Conservation (phyloP, 2,888 invertebrate species). For the Disparrhopalites patrizii region DNA sequence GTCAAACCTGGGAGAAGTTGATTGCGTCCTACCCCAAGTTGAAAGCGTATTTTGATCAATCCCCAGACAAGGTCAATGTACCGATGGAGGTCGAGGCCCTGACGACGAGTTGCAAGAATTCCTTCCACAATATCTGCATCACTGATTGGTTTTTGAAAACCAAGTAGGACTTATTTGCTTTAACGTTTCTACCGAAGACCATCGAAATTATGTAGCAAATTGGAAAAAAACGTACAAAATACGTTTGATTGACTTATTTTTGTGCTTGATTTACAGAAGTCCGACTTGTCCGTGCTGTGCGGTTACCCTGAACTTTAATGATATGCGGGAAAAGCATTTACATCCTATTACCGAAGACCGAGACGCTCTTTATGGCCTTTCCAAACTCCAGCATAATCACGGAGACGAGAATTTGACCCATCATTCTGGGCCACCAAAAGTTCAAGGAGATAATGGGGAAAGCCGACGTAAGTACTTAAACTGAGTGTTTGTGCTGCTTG, state of each 20-base stretch:
- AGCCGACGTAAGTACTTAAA: too few relatives aligned
- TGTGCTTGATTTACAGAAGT: not conserved
- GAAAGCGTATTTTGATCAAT: not conserved
- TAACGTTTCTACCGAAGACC: too few relatives aligned
- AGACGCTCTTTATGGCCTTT: not conserved
- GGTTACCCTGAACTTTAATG: not conserved
- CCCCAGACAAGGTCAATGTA: not conserved
- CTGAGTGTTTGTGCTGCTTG: too few relatives aligned
- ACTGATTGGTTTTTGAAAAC: slow-evolving; percentile 1
- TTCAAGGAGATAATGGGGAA: too few relatives aligned
- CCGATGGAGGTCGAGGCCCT: not conserved
- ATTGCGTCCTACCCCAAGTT: not conserved
- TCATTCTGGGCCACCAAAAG: too few relatives aligned
- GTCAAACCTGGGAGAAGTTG: not conserved
- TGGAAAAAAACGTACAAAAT: too few relatives aligned
- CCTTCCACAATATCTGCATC: slow-evolving; percentile 11
- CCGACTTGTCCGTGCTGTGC: not conserved
- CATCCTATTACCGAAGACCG: not conserved
- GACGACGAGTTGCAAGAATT: not conserved
- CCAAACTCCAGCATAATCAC: too few relatives aligned
- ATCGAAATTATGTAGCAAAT: too few relatives aligned
- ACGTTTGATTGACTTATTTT: too few relatives aligned
- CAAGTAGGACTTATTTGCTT: too few relatives aligned
- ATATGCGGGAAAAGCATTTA: not conserved
- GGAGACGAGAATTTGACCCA: too few relatives aligned